Percentiles rank a stretch among this genome's conserved stretches.
Evolutionary conservation across 2,113 vertebrate genomes (phyloP).

Genomic region (Pseudorhombus dupliciocellatus): DNA sequence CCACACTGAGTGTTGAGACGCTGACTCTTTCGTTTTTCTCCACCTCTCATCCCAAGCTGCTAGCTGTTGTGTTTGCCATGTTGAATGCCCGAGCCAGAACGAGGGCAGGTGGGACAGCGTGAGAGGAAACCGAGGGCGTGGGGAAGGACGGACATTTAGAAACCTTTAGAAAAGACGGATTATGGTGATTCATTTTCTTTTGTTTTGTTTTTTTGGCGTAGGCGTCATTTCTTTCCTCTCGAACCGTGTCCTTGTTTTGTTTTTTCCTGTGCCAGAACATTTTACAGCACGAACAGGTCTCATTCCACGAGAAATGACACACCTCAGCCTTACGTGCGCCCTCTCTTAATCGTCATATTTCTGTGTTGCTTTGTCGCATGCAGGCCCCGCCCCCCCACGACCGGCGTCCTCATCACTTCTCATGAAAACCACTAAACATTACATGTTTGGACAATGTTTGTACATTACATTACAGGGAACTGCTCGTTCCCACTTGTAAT

Average conservation of each 20-base stretch:
- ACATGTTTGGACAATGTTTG: no score
- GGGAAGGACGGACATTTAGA: not conserved
- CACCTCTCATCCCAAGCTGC: constrained; percentile 69
- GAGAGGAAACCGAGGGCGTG: not conserved
- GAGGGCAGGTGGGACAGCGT: constrained; percentile 25
- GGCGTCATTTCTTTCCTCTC: constrained; percentile 46
- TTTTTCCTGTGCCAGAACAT: constrained; percentile 57
- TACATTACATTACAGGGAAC: constrained; percentile 42
- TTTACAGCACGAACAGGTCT: constrained; percentile 67
- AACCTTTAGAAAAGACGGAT: constrained; percentile 29
- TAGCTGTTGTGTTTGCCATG: constrained; percentile 71
- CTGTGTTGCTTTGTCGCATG: constrained; percentile 58
- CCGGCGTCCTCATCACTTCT: constrained; percentile 41
- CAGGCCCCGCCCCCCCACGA: constrained; percentile 10
- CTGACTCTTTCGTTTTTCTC: constrained; percentile 38
- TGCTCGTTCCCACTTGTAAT: constrained; percentile 40
- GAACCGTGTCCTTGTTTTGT: constrained; percentile 22
- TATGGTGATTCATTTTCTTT: constrained; percentile 3
- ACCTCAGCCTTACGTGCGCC: constrained; percentile 79
- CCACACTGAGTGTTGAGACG: constrained; percentile 62
- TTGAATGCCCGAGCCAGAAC: constrained; percentile 51
- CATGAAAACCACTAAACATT: constrained; percentile 77
- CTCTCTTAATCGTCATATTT: constrained; percentile 41
- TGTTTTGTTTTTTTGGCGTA: constrained; percentile 7
- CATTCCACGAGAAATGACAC: constrained; percentile 74